Percentiles rank a stretch among this genome's conserved stretches.
Evolutionary conservation across 2,888 invertebrate species (phyloP).

Genomic region (Lissonota sp.): DNA sequence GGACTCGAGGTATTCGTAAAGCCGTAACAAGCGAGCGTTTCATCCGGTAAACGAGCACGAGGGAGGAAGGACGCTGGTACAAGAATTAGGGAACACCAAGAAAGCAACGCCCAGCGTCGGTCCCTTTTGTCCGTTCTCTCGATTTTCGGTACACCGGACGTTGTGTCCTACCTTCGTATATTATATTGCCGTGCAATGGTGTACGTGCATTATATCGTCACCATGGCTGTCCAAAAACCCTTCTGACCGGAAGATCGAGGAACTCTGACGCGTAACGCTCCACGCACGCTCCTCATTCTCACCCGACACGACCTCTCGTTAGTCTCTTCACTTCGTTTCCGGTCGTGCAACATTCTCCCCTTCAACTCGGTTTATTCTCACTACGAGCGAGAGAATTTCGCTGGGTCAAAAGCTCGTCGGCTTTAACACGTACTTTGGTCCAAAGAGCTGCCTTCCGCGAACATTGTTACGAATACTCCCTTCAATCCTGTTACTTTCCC

Average conservation of each 20-base stretch:
- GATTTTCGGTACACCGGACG: slow-evolving; percentile 31
- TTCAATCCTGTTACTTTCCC: background rate
- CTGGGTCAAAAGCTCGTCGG: too few relatives aligned
- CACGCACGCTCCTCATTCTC: slow-evolving; percentile 67
- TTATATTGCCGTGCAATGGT: slow-evolving; percentile 1
- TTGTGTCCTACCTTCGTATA: slow-evolving; percentile 6
- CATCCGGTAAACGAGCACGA: slow-evolving; percentile 18
- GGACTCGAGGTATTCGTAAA: slow-evolving; percentile 36
- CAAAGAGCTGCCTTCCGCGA: background rate
- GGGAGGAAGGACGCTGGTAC: slow-evolving; percentile 21
- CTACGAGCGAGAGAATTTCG: background rate
- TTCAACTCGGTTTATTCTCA: slow-evolving; percentile 30
- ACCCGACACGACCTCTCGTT: slow-evolving; percentile 68
- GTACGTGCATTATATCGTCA: background rate
- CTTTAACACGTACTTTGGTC: too few relatives aligned
- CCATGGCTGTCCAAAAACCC: slow-evolving; percentile 32
- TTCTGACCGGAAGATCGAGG: slow-evolving; percentile 69
- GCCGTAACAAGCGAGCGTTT: slow-evolving; percentile 51
- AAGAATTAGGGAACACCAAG: slow-evolving; percentile 23
- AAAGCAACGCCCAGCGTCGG: slow-evolving; percentile 22
- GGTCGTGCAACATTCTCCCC: slow-evolving; percentile 44
- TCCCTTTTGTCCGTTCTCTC: slow-evolving; percentile 41
- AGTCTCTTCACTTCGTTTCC: slow-evolving; percentile 63
- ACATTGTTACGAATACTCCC: background rate
- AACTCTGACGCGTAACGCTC: slow-evolving; percentile 70